Base-by-base conservation (phyloP, 2,797 vertebrate genomes). In the Aphelocoma californica region DNA sequence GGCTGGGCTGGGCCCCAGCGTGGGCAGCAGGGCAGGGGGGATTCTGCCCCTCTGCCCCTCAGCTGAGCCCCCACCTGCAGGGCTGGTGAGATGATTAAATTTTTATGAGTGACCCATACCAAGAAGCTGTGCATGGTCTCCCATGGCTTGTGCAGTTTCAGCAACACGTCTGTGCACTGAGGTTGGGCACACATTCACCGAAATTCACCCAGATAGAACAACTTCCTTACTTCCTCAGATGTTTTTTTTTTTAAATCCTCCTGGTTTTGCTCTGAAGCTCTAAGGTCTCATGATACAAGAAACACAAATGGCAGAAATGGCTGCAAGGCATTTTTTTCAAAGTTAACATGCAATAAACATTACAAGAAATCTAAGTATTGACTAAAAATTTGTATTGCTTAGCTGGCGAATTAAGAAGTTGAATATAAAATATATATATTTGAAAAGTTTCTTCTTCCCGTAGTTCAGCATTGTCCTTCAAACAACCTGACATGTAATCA, bases 141-240 rank as follows among this genome's bases (percentile, higher is more conserved):
- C 19, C 36, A 10, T 18, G 11, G 5, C 9, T 75, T 64, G 4
- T 28, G 12, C 31, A 67, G 3, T 2, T 64, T 13, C 1, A 7
- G 21, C 7, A 71, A 12, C 7, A 9, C 0, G 0, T 17, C 8
- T 0, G 3, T 34, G 31, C 0, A 1, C 1, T 62, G 19, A 23
- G 12, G 3, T 25, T 62, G 36, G 36, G 7, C 2, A 5, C 10
- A 25, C 1, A 16, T 31, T 14, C 32, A 64, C 7, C 7, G 36
- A 45, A n/a, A 71, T 25, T 38, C 18, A 57, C 3, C 4, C 23
- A 61, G 9, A 8, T 0, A 4, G 2, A 50, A 34, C 6, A 1
- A n/a, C 58, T 78, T 70, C 53, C 25, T 73, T 12, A 29, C 32
- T 92, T 61, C 12, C 9, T 67, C 42, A 62, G 36, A 10, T 42